Percentiles rank a stretch among this genome's conserved stretches.
Evolutionary conservation across 1,140 invertebrate species (phyloP).

Genomic region (Anagrus nilaparvatae): DNA sequence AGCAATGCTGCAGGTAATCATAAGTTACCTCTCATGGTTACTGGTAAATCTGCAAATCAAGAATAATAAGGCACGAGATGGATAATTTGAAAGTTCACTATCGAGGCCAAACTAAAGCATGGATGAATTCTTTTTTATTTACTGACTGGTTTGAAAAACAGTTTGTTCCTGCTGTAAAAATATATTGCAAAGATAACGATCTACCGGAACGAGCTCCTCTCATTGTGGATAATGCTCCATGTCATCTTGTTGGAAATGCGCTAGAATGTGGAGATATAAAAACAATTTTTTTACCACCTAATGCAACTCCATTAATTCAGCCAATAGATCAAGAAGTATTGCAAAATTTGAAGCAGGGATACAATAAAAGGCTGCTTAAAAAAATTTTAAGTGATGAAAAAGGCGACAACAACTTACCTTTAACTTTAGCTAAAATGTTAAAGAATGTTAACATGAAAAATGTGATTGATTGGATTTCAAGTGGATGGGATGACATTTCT

Average conservation of each 20-base stretch:
- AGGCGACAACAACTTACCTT: slow-evolving; percentile 1
- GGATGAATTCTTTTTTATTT: slow-evolving; percentile 13
- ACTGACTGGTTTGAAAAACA: slow-evolving; percentile 12
- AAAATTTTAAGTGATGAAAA: not conserved
- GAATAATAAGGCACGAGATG: slow-evolving; percentile 6
- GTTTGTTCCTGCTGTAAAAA: slow-evolving; percentile 15
- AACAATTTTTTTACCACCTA: slow-evolving; percentile 36
- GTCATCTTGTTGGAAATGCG: slow-evolving; percentile 6
- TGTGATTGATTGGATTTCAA: slow-evolving; percentile 24
- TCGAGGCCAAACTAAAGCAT: slow-evolving; percentile 10
- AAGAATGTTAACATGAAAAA: slow-evolving; percentile 25
- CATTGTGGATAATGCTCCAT: slow-evolving; percentile 18
- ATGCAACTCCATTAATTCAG: slow-evolving; percentile 38
- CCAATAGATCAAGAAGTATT: slow-evolving; percentile 41
- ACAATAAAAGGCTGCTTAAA: too few relatives aligned
- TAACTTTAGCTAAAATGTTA: too few relatives aligned
- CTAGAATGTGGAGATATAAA: slow-evolving; percentile 24
- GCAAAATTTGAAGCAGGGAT: slow-evolving; percentile 13
- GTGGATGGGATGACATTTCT: slow-evolving; percentile 24
- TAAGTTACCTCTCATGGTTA: slow-evolving; percentile 21
- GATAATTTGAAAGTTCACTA: slow-evolving; percentile 13
- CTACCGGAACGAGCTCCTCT: slow-evolving; percentile 16
- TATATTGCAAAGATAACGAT: slow-evolving; percentile 11
- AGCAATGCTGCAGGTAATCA: slow-evolving; percentile 29
- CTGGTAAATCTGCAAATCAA: slow-evolving; percentile 14